A percentile compares a stretch with the other conserved stretches of the same genome.
phyloP scores from a whole-genome alignment of 2,797 vertebrate species.

The Pteropus rufus region DNA sequence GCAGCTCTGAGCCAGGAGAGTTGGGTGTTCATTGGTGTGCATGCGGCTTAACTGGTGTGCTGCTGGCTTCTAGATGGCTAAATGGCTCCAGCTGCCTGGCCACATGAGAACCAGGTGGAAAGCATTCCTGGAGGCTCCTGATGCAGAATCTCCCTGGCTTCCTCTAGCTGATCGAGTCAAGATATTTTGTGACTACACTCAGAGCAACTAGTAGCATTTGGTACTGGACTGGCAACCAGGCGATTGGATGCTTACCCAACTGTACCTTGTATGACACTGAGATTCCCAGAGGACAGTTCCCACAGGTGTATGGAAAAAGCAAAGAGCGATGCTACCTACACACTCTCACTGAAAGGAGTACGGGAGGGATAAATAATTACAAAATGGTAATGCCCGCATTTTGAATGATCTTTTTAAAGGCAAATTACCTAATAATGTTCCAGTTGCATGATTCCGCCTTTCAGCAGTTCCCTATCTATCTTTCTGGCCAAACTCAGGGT shows the following conservation, averaged over 20 bases:
- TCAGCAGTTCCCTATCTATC: not conserved
- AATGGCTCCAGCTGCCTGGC: not conserved
- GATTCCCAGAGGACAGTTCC: not conserved
- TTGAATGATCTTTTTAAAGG: not conserved
- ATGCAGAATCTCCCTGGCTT: not conserved
- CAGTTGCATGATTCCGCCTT: not conserved
- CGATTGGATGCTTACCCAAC: not conserved
- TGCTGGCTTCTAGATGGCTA: not conserved
- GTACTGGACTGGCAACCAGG: not conserved
- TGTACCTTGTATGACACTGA: not conserved
- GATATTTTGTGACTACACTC: not conserved
- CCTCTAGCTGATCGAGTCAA: not conserved
- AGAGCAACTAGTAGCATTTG: not conserved
- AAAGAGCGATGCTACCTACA: not conserved
- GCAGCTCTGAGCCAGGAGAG: not conserved
- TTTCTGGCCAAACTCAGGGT: not conserved
- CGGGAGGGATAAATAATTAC: not conserved
- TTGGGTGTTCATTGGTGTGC: not conserved
- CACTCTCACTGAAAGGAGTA: not conserved
- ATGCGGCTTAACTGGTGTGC: fast-evolving
- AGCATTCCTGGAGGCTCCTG: not conserved
- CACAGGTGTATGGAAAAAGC: not conserved
- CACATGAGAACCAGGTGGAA: not conserved
- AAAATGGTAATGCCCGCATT: not conserved
- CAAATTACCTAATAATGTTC: not conserved